Conservation (phyloP, 2,797 vertebrate genomes). For the Sebastes elongatus region DNA sequence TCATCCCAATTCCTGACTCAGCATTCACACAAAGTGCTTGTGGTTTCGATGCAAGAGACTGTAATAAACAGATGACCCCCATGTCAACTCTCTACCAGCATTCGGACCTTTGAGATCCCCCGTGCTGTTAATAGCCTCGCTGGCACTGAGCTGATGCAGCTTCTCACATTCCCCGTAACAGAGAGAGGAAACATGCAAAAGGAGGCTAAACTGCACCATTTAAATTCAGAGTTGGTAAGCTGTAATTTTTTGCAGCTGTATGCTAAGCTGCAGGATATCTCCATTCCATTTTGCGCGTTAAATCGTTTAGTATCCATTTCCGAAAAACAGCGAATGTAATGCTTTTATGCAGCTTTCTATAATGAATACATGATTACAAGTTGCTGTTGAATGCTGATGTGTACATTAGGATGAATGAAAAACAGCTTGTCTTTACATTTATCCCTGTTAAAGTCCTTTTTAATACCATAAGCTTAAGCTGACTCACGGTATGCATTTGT, state of each 20-base stretch:
- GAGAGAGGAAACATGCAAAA: slow-evolving; percentile 2
- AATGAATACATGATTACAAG: slow-evolving; percentile 33
- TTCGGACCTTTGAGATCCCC: slow-evolving; percentile 44
- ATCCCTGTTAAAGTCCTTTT: slow-evolving; percentile 19
- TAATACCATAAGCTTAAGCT: slow-evolving; percentile 26
- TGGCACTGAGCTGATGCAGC: slow-evolving; percentile 43
- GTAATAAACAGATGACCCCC: slow-evolving; percentile 48
- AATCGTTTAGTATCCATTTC: slow-evolving; percentile 28
- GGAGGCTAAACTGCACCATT: slow-evolving; percentile 20
- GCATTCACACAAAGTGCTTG: slow-evolving; percentile 16
- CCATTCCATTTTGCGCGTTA: slow-evolving; percentile 29
- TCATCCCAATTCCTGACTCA: background rate
- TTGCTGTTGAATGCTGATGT: slow-evolving; percentile 17
- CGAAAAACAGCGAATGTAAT: slow-evolving; percentile 14
- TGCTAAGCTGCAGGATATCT: slow-evolving; percentile 46
- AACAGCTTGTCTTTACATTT: slow-evolving; percentile 10
- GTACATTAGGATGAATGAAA: slow-evolving; percentile 34
- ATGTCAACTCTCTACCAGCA: background rate
- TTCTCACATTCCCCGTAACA: slow-evolving; percentile 14
- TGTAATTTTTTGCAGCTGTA: slow-evolving; percentile 21
- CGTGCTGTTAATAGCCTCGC: slow-evolving; percentile 42
- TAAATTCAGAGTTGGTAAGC: slow-evolving; percentile 32
- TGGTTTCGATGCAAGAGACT: slow-evolving; percentile 17
- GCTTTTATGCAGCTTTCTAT: slow-evolving; percentile 28
- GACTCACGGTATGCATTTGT: slow-evolving; percentile 24